Percentiles rank a stretch among this genome's conserved stretches.
Conservation (phyloP, 2,888 invertebrate genomes). For the Drosophila sordidula region DNA sequence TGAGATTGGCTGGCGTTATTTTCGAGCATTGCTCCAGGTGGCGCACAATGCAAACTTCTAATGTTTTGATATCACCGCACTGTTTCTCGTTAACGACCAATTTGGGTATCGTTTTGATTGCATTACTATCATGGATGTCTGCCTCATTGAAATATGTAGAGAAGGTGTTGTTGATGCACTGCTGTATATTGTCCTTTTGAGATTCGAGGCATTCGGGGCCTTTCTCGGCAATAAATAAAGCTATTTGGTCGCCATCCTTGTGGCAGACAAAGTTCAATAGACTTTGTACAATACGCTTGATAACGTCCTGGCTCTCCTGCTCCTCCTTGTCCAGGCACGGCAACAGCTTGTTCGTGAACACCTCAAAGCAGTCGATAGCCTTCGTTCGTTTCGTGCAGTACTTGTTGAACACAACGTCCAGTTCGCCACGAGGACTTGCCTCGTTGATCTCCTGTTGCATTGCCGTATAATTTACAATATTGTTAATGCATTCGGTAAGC, state of each 20-base stretch:
- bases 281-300: conserved; percentile 89
- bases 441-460: conserved; percentile 89
- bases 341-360: conserved; percentile 86
- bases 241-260: conserved; percentile 93
- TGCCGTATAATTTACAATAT: conserved; percentile 87
- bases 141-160: conserved; percentile 85
- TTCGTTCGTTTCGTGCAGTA: conserved; percentile 88
- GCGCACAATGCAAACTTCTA: conserved; percentile 80
- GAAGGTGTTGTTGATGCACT: conserved; percentile 88
- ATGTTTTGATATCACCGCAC: conserved; percentile 79
- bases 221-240: conserved; percentile 92
- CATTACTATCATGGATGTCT: conserved; percentile 83
- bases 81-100: conserved; percentile 87
- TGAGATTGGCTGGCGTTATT: conserved; percentile 83
- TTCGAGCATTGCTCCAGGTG: conserved; percentile 80
- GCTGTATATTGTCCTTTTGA: conserved; percentile 87
- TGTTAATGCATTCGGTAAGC: conserved; percentile 87
- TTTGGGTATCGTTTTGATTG: conserved; percentile 86
- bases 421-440: conserved; percentile 89
- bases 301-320: conserved; percentile 87
- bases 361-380: conserved; percentile 87
- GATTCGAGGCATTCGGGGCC: conserved; percentile 90
- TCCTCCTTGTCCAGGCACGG: conserved; percentile 89
- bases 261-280: conserved; percentile 90
- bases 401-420: conserved; percentile 90